phyloP scores from a whole-genome alignment of 1,140 invertebrate genomes.

The Platyura marginata region DNA sequence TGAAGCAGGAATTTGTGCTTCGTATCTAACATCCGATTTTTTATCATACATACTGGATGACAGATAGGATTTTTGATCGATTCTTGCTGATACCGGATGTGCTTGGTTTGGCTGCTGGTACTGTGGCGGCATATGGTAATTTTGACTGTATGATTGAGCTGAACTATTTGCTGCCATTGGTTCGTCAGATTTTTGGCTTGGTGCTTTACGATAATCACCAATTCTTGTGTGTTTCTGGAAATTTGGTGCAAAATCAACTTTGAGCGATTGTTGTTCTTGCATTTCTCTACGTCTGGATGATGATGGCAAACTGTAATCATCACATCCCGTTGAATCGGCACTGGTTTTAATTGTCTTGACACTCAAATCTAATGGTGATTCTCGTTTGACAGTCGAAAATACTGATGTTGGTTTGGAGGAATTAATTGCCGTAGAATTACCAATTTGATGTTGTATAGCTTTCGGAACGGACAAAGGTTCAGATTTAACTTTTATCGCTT shows the following conservation, averaged over 20 bases:
- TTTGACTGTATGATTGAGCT: not conserved
- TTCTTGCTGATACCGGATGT: no score
- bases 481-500: not conserved
- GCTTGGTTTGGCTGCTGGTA: no score
- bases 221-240: slow-evolving; percentile 22
- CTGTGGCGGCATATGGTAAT: no score
- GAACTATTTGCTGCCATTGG: not conserved
- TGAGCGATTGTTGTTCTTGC: slow-evolving; percentile 25
- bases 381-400: slow-evolving; percentile 28
- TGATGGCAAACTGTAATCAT: slow-evolving; percentile 27
- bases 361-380: slow-evolving; percentile 65
- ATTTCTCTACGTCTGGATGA: slow-evolving; percentile 1
- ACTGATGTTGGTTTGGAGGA: not conserved
- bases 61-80: not conserved
- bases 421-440: no score
- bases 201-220: not conserved
- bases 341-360: slow-evolving; percentile 71
- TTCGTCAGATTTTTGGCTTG: not conserved
- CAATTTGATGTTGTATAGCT: not conserved
- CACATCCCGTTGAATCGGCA: slow-evolving; percentile 62
- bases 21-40: not conserved
- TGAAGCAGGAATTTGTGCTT: not conserved
- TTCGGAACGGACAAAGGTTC: not conserved
- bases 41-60: not conserved
- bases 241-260: slow-evolving; percentile 41